These are phyloP conservation scores for Pachyramphus minor DNA, from an alignment of 2,113 vertebrate genomes.

Conservation along the genomic window DNA sequence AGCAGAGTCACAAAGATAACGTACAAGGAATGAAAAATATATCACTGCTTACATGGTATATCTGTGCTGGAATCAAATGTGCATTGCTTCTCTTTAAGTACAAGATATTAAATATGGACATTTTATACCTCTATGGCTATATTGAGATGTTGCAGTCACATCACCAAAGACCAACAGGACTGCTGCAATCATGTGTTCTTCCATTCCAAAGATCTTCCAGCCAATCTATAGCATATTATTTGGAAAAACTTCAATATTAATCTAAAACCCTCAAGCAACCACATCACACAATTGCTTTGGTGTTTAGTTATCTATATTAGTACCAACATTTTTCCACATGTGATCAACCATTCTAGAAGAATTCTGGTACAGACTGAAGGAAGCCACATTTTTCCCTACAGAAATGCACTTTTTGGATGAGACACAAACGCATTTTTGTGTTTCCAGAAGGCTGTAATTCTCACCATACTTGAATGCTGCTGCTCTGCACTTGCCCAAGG, in stretches of 20 bases:
- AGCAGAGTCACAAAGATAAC: not conserved
- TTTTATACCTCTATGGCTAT: not conserved
- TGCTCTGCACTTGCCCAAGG: not conserved
- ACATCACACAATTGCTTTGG: not conserved
- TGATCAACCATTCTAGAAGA: not conserved
- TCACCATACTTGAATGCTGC: not conserved
- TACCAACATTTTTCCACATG: not conserved
- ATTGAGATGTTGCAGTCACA: not conserved
- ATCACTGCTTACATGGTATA: not conserved
- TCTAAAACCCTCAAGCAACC: not conserved
- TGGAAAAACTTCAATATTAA: not conserved
- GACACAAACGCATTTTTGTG: not conserved
- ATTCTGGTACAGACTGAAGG: not conserved
- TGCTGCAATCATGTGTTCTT: not conserved
- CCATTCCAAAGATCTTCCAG: not conserved
- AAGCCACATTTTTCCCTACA: not conserved
- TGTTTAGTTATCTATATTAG: not conserved
- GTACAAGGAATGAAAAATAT: not conserved
- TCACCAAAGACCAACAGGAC: not conserved
- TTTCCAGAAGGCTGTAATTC: not conserved
- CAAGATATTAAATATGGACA: not conserved
- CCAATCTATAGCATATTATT: not conserved
- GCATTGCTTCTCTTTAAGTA: not conserved
- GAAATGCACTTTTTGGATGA: not conserved
- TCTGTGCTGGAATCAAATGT: not conserved